These are phyloP conservation scores for Leiothrix lutea DNA, from an alignment of 2,113 vertebrate species.

Conservation along the genomic window DNA sequence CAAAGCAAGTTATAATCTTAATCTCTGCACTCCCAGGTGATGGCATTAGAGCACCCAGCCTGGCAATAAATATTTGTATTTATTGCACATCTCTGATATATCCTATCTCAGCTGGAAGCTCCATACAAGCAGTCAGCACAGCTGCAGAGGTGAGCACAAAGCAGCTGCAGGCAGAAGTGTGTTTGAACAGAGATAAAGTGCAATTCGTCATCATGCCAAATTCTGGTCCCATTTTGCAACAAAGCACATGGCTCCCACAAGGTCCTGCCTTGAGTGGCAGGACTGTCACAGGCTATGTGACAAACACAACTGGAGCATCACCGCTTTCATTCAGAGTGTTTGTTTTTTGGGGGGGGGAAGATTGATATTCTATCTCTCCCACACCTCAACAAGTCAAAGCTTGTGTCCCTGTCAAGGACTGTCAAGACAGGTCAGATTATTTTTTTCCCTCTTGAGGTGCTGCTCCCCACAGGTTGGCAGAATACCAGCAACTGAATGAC, in stretches of 20 bases:
- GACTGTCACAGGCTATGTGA: neutral
- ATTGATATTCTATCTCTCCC: accelerated
- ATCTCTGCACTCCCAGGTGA: neutral
- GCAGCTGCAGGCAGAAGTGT: accelerated
- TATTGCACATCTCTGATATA: neutral
- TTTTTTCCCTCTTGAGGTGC: neutral
- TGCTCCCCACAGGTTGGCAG: neutral
- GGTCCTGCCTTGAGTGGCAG: neutral
- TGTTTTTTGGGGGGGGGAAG: neutral
- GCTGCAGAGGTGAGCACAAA: accelerated
- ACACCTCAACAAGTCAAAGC: neutral
- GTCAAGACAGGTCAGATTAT: neutral
- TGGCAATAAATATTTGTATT: neutral
- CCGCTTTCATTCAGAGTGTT: neutral
- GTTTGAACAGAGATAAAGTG: neutral
- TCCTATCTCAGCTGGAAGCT: neutral
- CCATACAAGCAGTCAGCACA: neutral
- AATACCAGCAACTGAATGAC: neutral
- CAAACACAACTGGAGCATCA: accelerated
- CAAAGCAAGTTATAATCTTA: neutral
- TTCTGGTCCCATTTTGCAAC: neutral
- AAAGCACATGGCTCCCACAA: neutral
- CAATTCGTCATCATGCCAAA: neutral
- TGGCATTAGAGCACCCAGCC: neutral
- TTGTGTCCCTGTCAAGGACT: neutral